phyloP scores from a whole-genome alignment of 2,797 vertebrate species.

The Tapera naevia region DNA sequence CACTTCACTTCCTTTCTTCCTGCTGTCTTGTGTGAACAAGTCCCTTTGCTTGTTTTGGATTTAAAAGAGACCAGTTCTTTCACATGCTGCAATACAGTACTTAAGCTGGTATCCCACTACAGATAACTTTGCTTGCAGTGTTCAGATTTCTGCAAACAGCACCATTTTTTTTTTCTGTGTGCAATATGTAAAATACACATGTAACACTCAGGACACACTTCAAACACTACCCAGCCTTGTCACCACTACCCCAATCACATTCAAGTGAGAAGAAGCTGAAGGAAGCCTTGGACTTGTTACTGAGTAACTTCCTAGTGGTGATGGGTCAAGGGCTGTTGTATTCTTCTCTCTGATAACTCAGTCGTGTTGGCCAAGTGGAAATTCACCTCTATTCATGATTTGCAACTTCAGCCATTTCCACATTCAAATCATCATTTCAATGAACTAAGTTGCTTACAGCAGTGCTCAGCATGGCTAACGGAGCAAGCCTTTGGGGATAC shows the following conservation, averaged over 20 bases:
- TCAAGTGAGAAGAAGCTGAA: not conserved
- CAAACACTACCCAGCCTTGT: not conserved
- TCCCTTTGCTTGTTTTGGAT: not conserved
- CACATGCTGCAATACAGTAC: not conserved
- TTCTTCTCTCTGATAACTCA: not conserved
- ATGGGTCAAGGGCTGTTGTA: not conserved
- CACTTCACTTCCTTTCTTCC: not conserved
- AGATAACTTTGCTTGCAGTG: accelerated
- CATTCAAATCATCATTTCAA: not conserved
- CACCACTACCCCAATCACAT: accelerated
- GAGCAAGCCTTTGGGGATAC: not conserved
- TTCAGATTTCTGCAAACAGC: not conserved
- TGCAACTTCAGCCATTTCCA: not conserved
- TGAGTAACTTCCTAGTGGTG: not conserved
- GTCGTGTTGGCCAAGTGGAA: not conserved
- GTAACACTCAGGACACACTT: not conserved
- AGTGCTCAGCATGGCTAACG: no score
- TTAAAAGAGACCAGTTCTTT: not conserved
- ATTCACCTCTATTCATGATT: not conserved
- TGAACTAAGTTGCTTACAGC: not conserved
- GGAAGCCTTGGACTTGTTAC: accelerated
- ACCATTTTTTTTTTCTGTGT: accelerated
- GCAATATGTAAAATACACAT: no score
- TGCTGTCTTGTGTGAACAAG: not conserved
- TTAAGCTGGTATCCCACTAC: not conserved